These are phyloP conservation scores for Clarias laeviceps DNA, from an alignment of 2,797 vertebrate species.

Conservation along the genomic window DNA sequence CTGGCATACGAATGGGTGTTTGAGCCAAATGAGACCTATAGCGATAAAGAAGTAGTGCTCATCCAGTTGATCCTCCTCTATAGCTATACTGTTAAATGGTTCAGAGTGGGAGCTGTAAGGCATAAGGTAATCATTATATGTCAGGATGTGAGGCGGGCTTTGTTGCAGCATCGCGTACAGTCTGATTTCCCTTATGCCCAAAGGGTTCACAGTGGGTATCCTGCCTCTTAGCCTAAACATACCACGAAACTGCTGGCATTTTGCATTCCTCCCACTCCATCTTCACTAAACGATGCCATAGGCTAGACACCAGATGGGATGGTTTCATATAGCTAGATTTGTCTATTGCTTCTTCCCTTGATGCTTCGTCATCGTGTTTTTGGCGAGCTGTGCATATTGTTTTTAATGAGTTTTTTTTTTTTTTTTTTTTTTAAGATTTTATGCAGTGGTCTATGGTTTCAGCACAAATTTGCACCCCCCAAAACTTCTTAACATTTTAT, in stretches of 20 bases:
- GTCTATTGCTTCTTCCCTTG: conserved; percentile 37
- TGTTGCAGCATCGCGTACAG: conserved; percentile 46
- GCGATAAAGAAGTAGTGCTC: background rate
- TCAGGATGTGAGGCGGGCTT: conserved; percentile 62
- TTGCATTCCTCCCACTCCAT: conserved; percentile 54
- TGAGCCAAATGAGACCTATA: background rate
- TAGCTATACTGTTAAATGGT: conserved; percentile 47
- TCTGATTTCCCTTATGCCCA: conserved; percentile 46
- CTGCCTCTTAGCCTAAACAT: conserved; percentile 52
- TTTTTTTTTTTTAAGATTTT: background rate
- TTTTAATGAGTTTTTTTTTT: conserved; percentile 39
- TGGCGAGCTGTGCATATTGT: conserved; percentile 34
- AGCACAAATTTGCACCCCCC: background rate
- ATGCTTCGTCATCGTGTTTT: conserved; percentile 45
- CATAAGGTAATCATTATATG: conserved; percentile 60
- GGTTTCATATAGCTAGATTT: conserved; percentile 48
- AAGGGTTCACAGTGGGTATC: conserved; percentile 53
- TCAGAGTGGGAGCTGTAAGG: conserved; percentile 47
- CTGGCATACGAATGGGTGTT: background rate
- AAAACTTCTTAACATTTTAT: conserved; percentile 34
- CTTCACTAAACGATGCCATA: conserved; percentile 55
- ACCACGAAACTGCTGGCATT: conserved; percentile 56
- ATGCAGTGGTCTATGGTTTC: conserved; percentile 30
- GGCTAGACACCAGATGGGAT: conserved; percentile 55
- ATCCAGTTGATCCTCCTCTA: background rate